Evolutionary conservation across 2,888 invertebrate genomes (phyloP), one percentile per base, ranked within the genome.

Genomic region (Thymelicus acteon): DNA sequence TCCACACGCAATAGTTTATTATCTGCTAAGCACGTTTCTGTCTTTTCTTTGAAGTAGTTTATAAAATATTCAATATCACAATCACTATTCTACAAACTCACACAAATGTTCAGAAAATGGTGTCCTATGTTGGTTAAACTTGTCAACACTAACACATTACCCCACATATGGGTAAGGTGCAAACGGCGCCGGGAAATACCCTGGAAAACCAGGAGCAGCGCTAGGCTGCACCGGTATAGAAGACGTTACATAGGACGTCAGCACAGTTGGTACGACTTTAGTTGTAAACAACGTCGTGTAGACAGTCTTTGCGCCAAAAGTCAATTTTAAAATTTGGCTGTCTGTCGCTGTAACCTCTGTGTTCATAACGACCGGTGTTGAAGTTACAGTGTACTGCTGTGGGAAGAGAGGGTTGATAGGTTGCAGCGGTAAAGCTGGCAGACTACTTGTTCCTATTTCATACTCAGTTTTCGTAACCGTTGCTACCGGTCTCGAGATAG

Each of bases 301-400:
- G 0, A 97, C 96, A 0, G 98, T 98, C 87, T 97, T 97, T 47
- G 98, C 98, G n/a, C 98, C 98, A 84, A 98, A 98, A 12, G 97
- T 98, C 76, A 98, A 91, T 87, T 98, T 97, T 74, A 98, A 90
- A 66, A 98, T 93, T 89, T 97, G 96, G 78, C 97, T 97, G 74
- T 97, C 95, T 0, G 97, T 97, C 75, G 96, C 95, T 0, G 96
- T 97, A 13, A 97, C 95, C 78, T 97, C 92, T 0, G 97, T 97
- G 81, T 97, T 97, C 72, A 97, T 95, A 37, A 98, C 95, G n/a
- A 97, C 93, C 0, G 97, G 97, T 0, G 97, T 96, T 10, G 97
- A 97, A 39, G 97, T 97, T 24, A 97, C 88, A 49, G 96, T 95
- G 84, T 96, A 96, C 78, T 97, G 96, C 57, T 95, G 96, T 44